Percentiles rank a stretch among this genome's conserved stretches.
Evolutionary conservation across 2,888 invertebrate genomes (phyloP).

Genomic region (Adineta ricciae): DNA sequence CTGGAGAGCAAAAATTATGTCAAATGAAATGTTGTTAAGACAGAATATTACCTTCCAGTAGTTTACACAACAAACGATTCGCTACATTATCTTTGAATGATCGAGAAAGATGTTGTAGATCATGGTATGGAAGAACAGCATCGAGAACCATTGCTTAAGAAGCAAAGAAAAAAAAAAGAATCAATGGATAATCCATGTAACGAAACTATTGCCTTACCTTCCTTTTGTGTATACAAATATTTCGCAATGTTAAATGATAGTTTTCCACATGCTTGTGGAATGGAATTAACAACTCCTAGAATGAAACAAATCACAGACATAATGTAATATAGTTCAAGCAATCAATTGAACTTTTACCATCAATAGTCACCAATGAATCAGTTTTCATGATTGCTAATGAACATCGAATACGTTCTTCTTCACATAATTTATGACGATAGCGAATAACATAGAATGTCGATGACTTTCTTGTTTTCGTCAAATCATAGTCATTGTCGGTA

Average conservation of each 20-base stretch:
- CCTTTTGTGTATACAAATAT: conserved; percentile 9
- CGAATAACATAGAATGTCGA: conserved; percentile 11
- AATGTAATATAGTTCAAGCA: too few relatives aligned
- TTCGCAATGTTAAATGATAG: neutral
- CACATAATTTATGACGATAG: conserved; percentile 20
- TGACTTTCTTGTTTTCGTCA: neutral
- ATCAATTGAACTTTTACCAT: neutral
- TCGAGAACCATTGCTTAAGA: neutral
- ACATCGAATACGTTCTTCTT: neutral
- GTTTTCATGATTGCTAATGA: conserved; percentile 21
- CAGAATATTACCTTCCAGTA: neutral
- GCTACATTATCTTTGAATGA: neutral
- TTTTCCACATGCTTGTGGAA: neutral
- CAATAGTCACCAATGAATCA: neutral
- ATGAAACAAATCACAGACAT: too few relatives aligned
- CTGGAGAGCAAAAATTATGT: neutral
- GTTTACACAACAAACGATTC: neutral
- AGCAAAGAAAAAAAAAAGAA: neutral
- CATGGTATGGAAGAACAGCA: neutral
- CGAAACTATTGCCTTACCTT: too few relatives aligned
- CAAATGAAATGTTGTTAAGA: too few relatives aligned
- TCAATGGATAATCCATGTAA: neutral
- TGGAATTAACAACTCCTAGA: neutral
- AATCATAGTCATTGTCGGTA: neutral
- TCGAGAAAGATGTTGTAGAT: neutral